phyloP scores from a whole-genome alignment of 2,888 invertebrate species.

The Hemicrepidius hirtus region DNA sequence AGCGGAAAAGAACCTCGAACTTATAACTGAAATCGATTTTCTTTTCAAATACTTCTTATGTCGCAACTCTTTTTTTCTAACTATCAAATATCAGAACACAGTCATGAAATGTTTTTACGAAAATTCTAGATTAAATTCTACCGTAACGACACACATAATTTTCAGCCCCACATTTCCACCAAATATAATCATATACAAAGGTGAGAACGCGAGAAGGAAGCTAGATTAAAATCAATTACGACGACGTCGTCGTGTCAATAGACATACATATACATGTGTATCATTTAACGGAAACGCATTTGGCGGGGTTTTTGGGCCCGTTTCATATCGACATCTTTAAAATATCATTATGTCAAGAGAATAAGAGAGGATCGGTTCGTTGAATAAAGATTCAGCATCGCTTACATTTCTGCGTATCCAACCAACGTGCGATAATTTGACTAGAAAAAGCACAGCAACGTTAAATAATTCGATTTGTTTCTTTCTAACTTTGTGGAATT shows the following conservation, averaged over 20 bases:
- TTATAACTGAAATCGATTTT: constrained; percentile 42
- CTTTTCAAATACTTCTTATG: constrained; percentile 29
- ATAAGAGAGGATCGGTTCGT: too few relatives aligned
- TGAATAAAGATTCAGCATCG: background rate
- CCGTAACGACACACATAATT: constrained; percentile 34
- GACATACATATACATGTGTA: constrained; percentile 19
- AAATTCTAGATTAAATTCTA: constrained; percentile 33
- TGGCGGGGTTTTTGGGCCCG: constrained; percentile 4
- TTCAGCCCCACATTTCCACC: constrained; percentile 26
- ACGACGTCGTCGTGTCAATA: constrained; percentile 30
- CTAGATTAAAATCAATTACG: constrained; percentile 42
- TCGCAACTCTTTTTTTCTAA: constrained; percentile 31
- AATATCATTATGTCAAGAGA: background rate
- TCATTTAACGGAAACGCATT: constrained; percentile 28
- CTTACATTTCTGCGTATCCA: constrained; percentile 2
- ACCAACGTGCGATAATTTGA: constrained; percentile 4
- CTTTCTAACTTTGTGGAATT: constrained; percentile 25
- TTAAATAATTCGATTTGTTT: constrained; percentile 39
- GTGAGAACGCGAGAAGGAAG: constrained; percentile 36
- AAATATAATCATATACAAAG: constrained; percentile 37
- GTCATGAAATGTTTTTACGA: constrained; percentile 23
- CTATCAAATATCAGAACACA: constrained; percentile 22
- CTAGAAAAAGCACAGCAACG: constrained; percentile 25
- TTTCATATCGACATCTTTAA: constrained; percentile 3
- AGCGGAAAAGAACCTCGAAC: constrained; percentile 31